phyloP scores from a whole-genome alignment of 2,797 vertebrate species.

The Gymnothorax javanicus region DNA sequence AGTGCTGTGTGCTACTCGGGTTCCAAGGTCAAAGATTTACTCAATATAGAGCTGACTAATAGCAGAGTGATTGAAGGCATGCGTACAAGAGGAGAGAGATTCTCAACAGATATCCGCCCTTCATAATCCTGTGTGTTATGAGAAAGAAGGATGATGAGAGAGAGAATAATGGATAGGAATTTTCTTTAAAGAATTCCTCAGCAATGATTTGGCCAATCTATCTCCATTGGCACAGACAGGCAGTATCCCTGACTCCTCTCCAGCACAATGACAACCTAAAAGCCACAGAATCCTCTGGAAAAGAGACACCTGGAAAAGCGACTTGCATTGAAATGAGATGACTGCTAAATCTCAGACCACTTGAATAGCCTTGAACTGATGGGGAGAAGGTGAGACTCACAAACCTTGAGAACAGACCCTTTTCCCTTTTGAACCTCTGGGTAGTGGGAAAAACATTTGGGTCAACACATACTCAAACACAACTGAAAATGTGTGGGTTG shows the following conservation, averaged over 20 bases:
- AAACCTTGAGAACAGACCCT: not conserved
- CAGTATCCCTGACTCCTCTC: not conserved
- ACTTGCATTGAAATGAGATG: not conserved
- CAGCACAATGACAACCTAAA: not conserved
- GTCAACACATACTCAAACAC: not conserved
- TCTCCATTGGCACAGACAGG: constrained; percentile 20
- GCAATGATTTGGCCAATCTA: not conserved
- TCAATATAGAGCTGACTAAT: constrained; percentile 39
- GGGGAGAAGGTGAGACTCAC: not conserved
- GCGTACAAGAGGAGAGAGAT: not conserved
- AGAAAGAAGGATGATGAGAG: not conserved
- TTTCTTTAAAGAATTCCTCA: constrained; percentile 23
- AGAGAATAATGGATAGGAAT: not conserved
- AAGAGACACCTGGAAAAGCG: not conserved
- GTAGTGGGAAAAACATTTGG: not conserved
- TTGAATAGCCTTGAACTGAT: not conserved
- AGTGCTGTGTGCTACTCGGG: not conserved
- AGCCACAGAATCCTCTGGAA: not conserved
- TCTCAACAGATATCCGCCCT: constrained; percentile 10
- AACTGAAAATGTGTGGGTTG: not conserved
- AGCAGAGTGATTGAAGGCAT: constrained; percentile 16
- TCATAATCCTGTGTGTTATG: not conserved
- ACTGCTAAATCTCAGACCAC: not conserved
- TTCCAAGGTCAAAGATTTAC: constrained; percentile 20
- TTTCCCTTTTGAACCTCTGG: not conserved